Base-by-base conservation (phyloP, 2,113 vertebrate genomes). In the Cyprinodon tularosa region DNA sequence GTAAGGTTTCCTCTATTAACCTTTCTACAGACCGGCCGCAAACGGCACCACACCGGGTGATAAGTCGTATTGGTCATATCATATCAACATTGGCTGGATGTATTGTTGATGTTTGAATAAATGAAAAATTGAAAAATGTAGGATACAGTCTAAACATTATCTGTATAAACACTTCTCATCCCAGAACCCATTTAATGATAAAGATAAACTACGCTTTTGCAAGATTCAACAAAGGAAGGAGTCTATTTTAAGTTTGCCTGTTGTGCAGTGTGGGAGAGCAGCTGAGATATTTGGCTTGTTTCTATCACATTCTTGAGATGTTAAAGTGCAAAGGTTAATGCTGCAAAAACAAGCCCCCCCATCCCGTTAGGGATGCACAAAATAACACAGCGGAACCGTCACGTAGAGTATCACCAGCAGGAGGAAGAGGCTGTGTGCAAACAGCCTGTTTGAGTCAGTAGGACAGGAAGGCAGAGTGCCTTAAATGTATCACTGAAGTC, bases 181-280 rank as follows among this genome's bases (percentile, higher is more conserved):
- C 64, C 61, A 71, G 78, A 83, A 75, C 65, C 60, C 76, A 67
- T 83, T 64, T 37, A 84, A 45, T 62, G 74, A 59, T 20, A 57
- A 17, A 64, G 60, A 87, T 78, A 88, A 92, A 87, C 67, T 80
- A 83, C 80, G 67, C 80, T 68, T 59, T 72, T 84, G 64, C 71
- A 89, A 66, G 44, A 44, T 53, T 78, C 79, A 73, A 80, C 79
- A 79, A 85, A 88, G 81, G 86, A 78, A 77, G 77, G 76, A 73
- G 76, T 82, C 93, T 94, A 94, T 94, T 94, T 93, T 86, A 70
- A 83, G 92, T 62, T 1, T 0, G 68, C 22, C 69, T 59, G 91
- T 66, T 76, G 78, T 14, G 61, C 88, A 90, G 88, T 95, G 93
- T 94, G 93, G 94, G 94, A 94, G 91, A 91, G 89, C 93, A 94